Base-by-base conservation (phyloP, 2,113 vertebrate species). In the Dipodomys stephensi region DNA sequence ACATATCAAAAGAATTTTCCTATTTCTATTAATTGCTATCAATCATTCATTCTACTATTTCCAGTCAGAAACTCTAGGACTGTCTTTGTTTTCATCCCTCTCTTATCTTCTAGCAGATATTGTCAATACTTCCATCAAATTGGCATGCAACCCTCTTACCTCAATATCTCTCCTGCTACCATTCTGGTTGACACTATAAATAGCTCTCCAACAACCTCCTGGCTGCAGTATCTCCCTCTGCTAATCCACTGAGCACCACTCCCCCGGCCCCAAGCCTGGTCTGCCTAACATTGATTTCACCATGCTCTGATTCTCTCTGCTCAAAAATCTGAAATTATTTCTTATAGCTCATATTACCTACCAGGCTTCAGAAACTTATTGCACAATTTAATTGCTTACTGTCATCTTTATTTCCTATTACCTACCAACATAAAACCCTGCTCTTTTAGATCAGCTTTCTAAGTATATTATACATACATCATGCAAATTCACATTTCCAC, bases 321-420 rank as follows among this genome's bases (percentile, higher is more conserved):
- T 83, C 44, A 62, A 22, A 60, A 84, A 44, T 39, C 67, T 23
- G 32, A 60, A 60, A 39, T 23, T 67, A 23, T 57, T 82, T 76
- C 79, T 88, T 27, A 88, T 0, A 32, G 76, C 22, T 35, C 32
- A 9, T 30, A 20, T 39, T 10, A 53, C 15, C 15, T 57, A 57
- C 46, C 65, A 16, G 18, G 49, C 30, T 35, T 22, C 32, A 65
- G 65, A 46, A 80, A 46, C 72, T 49, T 25, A 71, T 78, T 91
- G 73, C 35, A 62, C 13, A 44, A 64, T 27, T 35, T 46, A 25
- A 39, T 39, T 35, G 28, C 32, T 65, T 22, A 27, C 20, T 1
- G 28, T 57, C 49, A 60, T 74, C 77, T 83, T 88, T 65, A 79
- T 73, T 90, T 90, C 65, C 84, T 69, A 28, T 64, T 20, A 62